Evolutionary conservation across 2,888 invertebrate genomes (phyloP).

Genomic region (Hartigia nigra): DNA sequence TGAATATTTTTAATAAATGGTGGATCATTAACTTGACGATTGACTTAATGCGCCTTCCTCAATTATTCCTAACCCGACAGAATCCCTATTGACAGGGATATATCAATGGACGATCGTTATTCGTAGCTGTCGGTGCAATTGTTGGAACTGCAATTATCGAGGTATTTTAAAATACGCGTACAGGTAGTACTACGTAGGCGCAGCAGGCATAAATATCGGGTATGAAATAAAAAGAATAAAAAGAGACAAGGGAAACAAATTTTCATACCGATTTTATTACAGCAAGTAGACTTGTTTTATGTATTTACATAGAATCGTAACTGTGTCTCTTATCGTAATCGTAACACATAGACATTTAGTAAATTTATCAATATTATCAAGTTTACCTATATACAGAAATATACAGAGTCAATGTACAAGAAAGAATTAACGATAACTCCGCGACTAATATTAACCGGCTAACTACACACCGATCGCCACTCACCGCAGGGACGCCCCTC

Average conservation of each 20-base stretch:
- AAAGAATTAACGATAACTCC: conserved; percentile 40
- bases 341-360: conserved; percentile 43
- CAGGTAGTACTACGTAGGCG: accelerated
- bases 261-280: conserved; percentile 31
- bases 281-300: conserved; percentile 40
- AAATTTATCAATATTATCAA: conserved; percentile 41
- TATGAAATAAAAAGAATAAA: neutral
- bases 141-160: too few species aligned
- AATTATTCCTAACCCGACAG: neutral
- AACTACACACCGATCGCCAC: conserved; percentile 27
- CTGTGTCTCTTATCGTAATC: conserved; percentile 33
- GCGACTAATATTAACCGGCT: conserved; percentile 33
- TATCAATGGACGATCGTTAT: too few species aligned
- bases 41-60: neutral
- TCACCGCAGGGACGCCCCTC: neutral
- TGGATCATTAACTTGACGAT: conserved; percentile 53
- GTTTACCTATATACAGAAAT: conserved; percentile 46
- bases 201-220: too few species aligned
- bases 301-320: conserved; percentile 42
- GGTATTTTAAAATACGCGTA: too few species aligned
- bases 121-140: too few species aligned
- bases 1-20: conserved; percentile 66
- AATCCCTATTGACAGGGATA: too few species aligned
- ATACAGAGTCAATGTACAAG: conserved; percentile 45
- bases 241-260: neutral